Conservation (phyloP, 2,888 invertebrate species). For the Caenorhabditis japonica region DNA sequence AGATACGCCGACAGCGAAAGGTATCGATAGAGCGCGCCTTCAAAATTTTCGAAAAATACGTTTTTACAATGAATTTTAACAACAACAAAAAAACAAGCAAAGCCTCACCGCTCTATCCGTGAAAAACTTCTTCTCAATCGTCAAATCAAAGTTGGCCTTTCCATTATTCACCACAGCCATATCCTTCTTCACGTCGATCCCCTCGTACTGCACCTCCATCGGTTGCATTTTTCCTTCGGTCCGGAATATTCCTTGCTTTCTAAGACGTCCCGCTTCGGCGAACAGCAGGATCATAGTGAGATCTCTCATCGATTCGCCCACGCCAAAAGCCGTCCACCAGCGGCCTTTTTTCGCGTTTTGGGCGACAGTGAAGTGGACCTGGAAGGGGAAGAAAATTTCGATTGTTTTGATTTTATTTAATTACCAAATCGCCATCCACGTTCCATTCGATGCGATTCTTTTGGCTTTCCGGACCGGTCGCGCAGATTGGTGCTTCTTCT, state of each 20-base stretch:
- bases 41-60: too few species aligned
- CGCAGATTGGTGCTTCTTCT: constrained; percentile 40
- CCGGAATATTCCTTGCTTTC: constrained; percentile 54
- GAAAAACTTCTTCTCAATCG: constrained; percentile 51
- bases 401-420: background rate
- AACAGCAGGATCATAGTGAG: constrained; percentile 59
- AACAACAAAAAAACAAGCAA: background rate
- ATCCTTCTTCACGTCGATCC: constrained; percentile 25
- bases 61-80: too few species aligned
- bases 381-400: background rate
- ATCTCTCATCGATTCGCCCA: constrained; percentile 61
- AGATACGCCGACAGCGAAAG: too few species aligned
- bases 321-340: constrained; percentile 64
- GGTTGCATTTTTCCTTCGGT: constrained; percentile 53
- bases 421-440: constrained; percentile 29
- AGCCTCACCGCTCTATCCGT: constrained; percentile 33
- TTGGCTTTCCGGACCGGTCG: constrained; percentile 17
- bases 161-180: constrained; percentile 33
- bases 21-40: too few species aligned
- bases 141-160: constrained; percentile 39
- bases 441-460: constrained; percentile 48
- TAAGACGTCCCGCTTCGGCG: constrained; percentile 58
- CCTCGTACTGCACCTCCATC: constrained; percentile 8
- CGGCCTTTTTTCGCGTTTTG: constrained; percentile 63
- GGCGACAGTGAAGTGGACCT: constrained; percentile 43